A percentile compares a stretch with the other conserved stretches of the same genome.
Conservation (phyloP, 2,888 invertebrate species). For the Cheilosia urbana region DNA sequence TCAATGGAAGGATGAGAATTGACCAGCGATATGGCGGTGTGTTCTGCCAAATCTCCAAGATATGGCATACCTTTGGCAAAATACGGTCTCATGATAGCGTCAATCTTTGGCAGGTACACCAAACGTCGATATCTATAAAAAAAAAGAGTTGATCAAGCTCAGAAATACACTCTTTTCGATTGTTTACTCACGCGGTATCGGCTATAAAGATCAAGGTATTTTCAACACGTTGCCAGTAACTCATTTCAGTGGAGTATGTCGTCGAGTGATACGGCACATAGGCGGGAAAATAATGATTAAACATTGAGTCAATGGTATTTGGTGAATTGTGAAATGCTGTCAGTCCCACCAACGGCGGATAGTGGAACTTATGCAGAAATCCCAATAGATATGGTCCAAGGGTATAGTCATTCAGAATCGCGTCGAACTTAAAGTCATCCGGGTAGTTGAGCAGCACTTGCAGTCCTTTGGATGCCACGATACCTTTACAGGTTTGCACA, state of each 20-base stretch:
- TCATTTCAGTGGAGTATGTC: slow-evolving; percentile 77
- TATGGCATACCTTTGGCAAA: slow-evolving; percentile 75
- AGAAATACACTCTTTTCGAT: background rate
- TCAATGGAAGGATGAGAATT: slow-evolving; percentile 81
- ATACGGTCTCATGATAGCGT: slow-evolving; percentile 76
- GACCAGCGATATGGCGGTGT: slow-evolving; percentile 78
- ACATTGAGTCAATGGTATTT: slow-evolving; percentile 76
- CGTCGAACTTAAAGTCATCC: slow-evolving; percentile 79
- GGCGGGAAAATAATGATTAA: slow-evolving; percentile 78
- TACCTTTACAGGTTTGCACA: slow-evolving; percentile 64
- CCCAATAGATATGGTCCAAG: slow-evolving; percentile 79
- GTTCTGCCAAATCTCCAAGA: slow-evolving; percentile 75
- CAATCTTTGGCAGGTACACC: slow-evolving; percentile 72
- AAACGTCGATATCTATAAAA: slow-evolving; percentile 49
- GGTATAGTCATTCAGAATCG: slow-evolving; percentile 80
- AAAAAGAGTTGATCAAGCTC: background rate
- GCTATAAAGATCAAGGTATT: slow-evolving; percentile 77
- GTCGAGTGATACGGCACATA: slow-evolving; percentile 77
- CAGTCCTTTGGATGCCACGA: slow-evolving; percentile 77
- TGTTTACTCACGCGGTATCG: slow-evolving; percentile 76
- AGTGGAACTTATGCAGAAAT: slow-evolving; percentile 79
- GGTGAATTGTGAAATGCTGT: slow-evolving; percentile 78
- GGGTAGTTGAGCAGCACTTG: slow-evolving; percentile 78
- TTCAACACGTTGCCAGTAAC: slow-evolving; percentile 76
- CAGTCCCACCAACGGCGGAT: slow-evolving; percentile 80